A percentile compares a stretch with the other conserved stretches of the same genome.
phyloP scores from a whole-genome alignment of 2,113 vertebrate species.

The Chaetorhynchus papuensis region DNA sequence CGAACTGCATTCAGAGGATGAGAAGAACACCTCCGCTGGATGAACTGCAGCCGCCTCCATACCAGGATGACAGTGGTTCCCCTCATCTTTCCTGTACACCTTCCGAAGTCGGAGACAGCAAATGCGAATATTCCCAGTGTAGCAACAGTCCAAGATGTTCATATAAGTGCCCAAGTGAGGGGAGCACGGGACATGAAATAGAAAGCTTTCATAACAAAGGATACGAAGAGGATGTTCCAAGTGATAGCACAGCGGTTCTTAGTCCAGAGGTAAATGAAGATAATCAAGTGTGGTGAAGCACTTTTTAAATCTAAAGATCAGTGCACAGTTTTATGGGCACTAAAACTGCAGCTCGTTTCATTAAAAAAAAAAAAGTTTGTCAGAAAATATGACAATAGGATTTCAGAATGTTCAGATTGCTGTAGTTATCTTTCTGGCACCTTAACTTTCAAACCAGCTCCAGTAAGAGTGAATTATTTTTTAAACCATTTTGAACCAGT shows the following conservation, averaged over 20 bases:
- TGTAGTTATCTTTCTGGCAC: not conserved
- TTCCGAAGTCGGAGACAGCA: slow-evolving; percentile 89
- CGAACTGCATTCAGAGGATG: slow-evolving; percentile 96
- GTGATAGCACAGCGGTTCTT: slow-evolving; percentile 94
- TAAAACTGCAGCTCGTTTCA: not conserved
- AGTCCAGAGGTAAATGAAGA: slow-evolving; percentile 87
- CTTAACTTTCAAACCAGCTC: not conserved
- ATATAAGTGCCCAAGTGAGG: slow-evolving; percentile 90
- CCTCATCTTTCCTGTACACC: slow-evolving; percentile 93
- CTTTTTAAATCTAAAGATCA: not conserved
- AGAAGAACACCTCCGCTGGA: slow-evolving; percentile 92
- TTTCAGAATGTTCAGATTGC: not conserved
- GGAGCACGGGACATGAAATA: slow-evolving; percentile 82
- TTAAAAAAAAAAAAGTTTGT: not conserved
- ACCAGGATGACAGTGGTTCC: slow-evolving; percentile 94
- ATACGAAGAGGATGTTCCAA: slow-evolving; percentile 93
- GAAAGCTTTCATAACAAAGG: slow-evolving; percentile 93
- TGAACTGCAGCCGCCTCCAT: slow-evolving; percentile 93
- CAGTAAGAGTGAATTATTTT: not conserved
- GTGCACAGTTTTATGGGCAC: not conserved
- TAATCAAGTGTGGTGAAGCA: not conserved
- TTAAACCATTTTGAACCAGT: not conserved
- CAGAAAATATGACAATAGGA: not conserved
- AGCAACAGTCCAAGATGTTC: slow-evolving; percentile 90
- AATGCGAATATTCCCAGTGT: slow-evolving; percentile 87